Conservation (phyloP, 2,888 invertebrate species). For the Sminthurinus aureus region DNA sequence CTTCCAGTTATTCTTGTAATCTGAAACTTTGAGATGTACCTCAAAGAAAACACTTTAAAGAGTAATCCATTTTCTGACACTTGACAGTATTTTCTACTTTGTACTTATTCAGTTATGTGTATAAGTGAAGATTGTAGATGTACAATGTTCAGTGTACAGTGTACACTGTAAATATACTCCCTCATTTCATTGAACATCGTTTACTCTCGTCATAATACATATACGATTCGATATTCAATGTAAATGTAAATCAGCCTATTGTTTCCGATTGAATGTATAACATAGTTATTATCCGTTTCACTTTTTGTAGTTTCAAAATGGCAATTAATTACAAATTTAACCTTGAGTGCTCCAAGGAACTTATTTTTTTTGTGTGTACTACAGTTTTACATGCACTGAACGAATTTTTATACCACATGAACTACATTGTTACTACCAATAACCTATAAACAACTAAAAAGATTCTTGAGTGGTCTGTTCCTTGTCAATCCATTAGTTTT, state of each 20-base stretch:
- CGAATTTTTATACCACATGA: background rate
- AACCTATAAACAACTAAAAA: background rate
- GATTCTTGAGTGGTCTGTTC: background rate
- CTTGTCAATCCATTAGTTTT: background rate
- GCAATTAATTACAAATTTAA: slow-evolving; percentile 3
- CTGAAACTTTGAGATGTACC: no score
- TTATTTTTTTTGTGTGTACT: background rate
- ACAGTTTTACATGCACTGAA: background rate
- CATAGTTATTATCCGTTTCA: background rate
- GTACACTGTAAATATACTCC: no score
- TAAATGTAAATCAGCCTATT: background rate
- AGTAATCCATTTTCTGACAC: no score
- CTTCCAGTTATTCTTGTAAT: no score
- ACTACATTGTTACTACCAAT: background rate
- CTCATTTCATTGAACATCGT: no score
- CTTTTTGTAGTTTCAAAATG: background rate
- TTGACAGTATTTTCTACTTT: no score
- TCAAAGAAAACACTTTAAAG: no score
- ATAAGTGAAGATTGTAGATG: no score
- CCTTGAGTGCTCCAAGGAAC: background rate
- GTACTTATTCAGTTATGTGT: no score
- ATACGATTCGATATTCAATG: no score
- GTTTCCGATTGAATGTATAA: background rate
- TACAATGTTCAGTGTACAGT: no score
- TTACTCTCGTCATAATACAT: no score